A percentile compares a stretch with the other conserved stretches of the same genome.
phyloP scores from a whole-genome alignment of 2,797 vertebrate species.

The Labeo calbasu region DNA sequence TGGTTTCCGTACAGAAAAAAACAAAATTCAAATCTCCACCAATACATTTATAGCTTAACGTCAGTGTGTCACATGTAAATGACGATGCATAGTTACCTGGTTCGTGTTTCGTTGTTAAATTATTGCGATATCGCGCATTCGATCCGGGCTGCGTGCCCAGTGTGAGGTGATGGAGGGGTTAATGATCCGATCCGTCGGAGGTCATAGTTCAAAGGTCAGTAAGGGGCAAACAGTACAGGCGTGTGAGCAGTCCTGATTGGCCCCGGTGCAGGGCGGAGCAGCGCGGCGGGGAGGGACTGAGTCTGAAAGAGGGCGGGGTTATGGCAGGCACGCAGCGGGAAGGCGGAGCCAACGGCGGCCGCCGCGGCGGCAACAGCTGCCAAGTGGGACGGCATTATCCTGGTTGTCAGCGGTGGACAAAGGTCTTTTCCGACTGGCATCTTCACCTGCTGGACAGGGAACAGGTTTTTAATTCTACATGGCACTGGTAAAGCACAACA shows the following conservation, averaged over 20 bases:
- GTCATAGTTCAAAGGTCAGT: constrained; percentile 68
- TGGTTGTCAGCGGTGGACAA: constrained; percentile 83
- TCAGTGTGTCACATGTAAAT: constrained; percentile 83
- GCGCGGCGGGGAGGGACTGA: constrained; percentile 84
- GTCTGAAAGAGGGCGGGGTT: constrained; percentile 89
- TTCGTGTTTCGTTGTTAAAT: constrained; percentile 82
- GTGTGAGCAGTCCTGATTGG: constrained; percentile 94
- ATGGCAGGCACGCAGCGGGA: constrained; percentile 85
- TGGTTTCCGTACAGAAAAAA: constrained; percentile 59
- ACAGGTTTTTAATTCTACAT: not conserved
- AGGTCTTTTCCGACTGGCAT: constrained; percentile 88
- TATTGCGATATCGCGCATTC: constrained; percentile 87
- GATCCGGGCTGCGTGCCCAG: not conserved
- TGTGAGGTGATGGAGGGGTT: constrained; percentile 31
- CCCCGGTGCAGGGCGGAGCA: constrained; percentile 92
- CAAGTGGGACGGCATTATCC: constrained; percentile 86
- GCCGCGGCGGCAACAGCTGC: constrained; percentile 86
- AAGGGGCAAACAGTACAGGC: constrained; percentile 92
- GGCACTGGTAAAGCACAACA: not conserved
- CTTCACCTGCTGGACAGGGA: constrained; percentile 79
- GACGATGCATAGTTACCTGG: constrained; percentile 95
- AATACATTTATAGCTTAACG: constrained; percentile 76
- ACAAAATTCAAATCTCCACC: constrained; percentile 50
- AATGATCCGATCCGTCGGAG: constrained; percentile 21
- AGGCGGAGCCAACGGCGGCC: constrained; percentile 83